Base-by-base conservation (phyloP, 1,140 invertebrate species). In the Brevipalpus yothersi region DNA sequence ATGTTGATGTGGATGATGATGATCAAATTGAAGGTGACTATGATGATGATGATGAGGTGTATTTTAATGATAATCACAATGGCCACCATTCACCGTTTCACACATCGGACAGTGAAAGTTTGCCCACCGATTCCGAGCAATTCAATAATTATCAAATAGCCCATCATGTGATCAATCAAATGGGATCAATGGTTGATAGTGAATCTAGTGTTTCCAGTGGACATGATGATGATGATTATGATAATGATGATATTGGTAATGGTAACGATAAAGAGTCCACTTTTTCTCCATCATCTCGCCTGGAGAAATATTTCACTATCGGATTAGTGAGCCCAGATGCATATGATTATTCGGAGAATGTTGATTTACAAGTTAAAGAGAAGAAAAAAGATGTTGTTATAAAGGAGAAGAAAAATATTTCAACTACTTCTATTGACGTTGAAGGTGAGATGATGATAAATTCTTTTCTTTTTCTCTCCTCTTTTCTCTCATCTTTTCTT, bases 261-360 rank as follows among this genome's bases (percentile, higher is more conserved):
- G 65, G 65, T 2, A 61, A 66, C 31, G 66, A 68, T 45, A 62
- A 65, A 53, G 78, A 79, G 65, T 76, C 76, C 11, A 77, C 78
- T 19, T 82, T 86, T 41, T 66, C 86, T 53, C 84, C 84, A 56
- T 84, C 84, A 0, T 87, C 85, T 0, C 76, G 86, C 21, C 68
- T 90, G 45, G 86, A 92, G 69, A 89, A 90, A 69, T 91, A 92
- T 71, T 91, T 90, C 70, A 70, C 87, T 0, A 83, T 82, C 0
- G 84, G 83, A 12, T 85, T 88, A 65, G 80, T 86, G 72, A 83
- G 83, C 4, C 84, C 86, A 59, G 80, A 79, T 17, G 51, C 51
- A 13, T 53, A 61, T 17, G 58, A 58, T 43, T 64, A 62, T 61
- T 58, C 60, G 45, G 63, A 62, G 41, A 60, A 62, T 43, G 39